Conservation (phyloP, 2,113 vertebrate species). For the Eudorcas thomsonii region DNA sequence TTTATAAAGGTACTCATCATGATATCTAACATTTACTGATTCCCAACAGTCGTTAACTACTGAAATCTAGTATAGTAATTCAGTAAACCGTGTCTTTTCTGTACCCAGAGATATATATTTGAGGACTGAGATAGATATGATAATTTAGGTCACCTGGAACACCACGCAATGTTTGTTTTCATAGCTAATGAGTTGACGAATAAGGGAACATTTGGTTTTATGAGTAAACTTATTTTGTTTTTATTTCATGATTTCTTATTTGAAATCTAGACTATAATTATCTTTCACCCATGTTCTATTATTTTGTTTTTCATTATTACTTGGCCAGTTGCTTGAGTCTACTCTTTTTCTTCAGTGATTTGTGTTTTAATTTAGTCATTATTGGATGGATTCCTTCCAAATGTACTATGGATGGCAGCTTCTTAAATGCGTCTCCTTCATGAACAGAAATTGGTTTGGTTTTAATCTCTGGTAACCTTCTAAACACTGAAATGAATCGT, state of each 20-base stretch:
- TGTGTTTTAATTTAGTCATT: slow-evolving; percentile 37
- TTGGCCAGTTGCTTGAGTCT: not conserved
- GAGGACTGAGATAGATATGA: not conserved
- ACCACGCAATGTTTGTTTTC: not conserved
- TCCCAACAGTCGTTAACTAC: not conserved
- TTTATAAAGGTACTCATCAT: not conserved
- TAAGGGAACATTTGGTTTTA: not conserved
- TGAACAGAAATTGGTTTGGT: not conserved
- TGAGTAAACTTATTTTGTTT: not conserved
- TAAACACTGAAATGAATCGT: not conserved
- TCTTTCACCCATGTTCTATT: not conserved
- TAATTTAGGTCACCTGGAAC: not conserved
- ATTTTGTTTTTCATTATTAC: not conserved
- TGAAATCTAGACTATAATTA: not conserved
- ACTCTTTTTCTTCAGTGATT: not conserved
- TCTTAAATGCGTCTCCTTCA: not conserved
- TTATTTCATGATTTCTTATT: not conserved
- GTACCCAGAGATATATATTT: not conserved
- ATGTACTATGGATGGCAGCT: not conserved
- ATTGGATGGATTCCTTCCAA: not conserved
- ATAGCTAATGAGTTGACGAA: not conserved
- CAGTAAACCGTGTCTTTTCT: not conserved
- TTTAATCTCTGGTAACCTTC: not conserved
- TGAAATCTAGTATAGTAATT: not conserved
- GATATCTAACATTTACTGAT: not conserved